Base-by-base conservation (phyloP, 2,888 invertebrate species). In the Hydriomena furcata region DNA sequence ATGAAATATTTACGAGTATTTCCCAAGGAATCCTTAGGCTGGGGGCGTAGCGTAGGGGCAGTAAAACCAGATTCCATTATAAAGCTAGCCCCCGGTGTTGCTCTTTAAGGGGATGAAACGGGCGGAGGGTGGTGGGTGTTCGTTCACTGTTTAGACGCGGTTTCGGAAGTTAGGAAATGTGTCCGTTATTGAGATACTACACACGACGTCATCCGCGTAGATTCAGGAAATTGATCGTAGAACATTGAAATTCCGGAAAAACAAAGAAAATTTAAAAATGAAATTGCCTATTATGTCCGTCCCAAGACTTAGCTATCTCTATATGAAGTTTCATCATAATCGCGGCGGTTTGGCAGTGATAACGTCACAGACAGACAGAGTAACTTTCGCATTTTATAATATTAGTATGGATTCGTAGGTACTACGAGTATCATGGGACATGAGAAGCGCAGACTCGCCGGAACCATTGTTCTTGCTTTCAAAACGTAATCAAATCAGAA, bases 101-200 rank as follows among this genome's bases (percentile, higher is more conserved):
- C 72, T 71, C 76, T 78, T 76, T 79, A 78, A 82, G 71, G 73
- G 70, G 78, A 79, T 79, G 76, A 79, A 79, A 73, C 63, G 66
- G 58, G 54, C 60, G 55, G 53, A 63, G 53, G 52, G 59, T 45
- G 52, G 44, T 42, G 46, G 35, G 12, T 20, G 31, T 36, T 17
- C 28, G 43, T 20, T 17, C 17, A 17, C 17, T 17, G 51, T 36
- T 28, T 46, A 52, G 45, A 55, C 41, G 50, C 47, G 56, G 57
- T 57, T 57, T 43, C 52, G 51, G 41, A 57, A 59, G 49, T 61
- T 57, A 51, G 44, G 52, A 57, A 55, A 61, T 52, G 55, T 61
- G 61, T 58, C 61, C 50, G 57, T 57, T 58, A 48, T 53, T 51
- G 49, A 60, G 60, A 58, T 54, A 55, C 48, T 55, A n/a, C n/a